phyloP scores from a whole-genome alignment of 2,113 vertebrate genomes.

The Aspidoscelis tigris region DNA sequence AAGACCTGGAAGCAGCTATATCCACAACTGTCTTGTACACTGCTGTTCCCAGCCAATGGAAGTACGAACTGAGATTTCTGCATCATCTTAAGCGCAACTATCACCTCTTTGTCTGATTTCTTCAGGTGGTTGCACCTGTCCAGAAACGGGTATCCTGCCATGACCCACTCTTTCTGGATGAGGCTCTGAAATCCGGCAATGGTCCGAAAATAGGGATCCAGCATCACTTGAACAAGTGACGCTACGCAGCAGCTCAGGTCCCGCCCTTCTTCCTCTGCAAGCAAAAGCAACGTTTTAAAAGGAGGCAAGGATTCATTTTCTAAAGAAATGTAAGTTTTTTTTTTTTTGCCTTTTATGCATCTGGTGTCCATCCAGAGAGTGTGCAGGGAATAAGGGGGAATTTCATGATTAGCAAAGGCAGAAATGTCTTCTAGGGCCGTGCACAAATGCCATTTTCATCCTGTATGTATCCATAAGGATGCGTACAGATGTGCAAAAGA shows the following conservation, averaged over 20 bases:
- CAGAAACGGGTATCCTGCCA: conserved; percentile 93
- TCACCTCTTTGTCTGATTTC: conserved; percentile 92
- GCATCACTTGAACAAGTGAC: conserved; percentile 93
- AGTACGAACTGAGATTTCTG: background rate
- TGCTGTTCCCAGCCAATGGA: background rate
- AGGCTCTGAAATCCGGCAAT: conserved; percentile 94
- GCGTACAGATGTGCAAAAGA: too few species aligned
- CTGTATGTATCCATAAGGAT: too few species aligned
- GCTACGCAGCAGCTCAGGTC: conserved; percentile 92
- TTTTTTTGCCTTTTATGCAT: background rate
- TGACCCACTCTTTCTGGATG: conserved; percentile 99
- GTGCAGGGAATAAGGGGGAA: too few species aligned
- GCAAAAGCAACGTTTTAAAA: background rate
- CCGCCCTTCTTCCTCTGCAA: conserved; percentile 93
- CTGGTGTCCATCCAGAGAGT: too few species aligned
- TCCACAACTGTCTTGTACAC: too few species aligned
- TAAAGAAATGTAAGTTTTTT: background rate
- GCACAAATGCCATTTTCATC: too few species aligned
- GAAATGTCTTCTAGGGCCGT: too few species aligned
- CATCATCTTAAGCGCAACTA: too few species aligned
- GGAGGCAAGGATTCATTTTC: too few species aligned
- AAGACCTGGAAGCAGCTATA: background rate
- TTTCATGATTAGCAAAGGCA: too few species aligned
- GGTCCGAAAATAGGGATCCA: conserved; percentile 93
- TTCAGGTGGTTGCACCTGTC: conserved; percentile 97